phyloP scores from a whole-genome alignment of 2,888 invertebrate genomes.

The Callyntrura sp. region DNA sequence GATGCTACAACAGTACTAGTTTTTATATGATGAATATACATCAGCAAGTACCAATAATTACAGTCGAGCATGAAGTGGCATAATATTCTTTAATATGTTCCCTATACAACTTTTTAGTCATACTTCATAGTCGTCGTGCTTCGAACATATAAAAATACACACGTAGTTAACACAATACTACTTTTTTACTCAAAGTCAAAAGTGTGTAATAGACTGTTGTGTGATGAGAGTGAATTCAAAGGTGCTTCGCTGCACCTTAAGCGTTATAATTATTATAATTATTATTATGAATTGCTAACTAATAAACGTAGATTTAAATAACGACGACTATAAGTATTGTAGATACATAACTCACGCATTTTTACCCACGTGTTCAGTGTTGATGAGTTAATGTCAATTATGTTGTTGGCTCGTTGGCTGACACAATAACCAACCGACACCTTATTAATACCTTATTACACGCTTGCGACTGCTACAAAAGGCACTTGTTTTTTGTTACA shows the following conservation, averaged over 20 bases:
- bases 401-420: slow-evolving; percentile 2
- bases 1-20: not conserved
- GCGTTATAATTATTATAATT: slow-evolving; percentile 5
- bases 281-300: slow-evolving; percentile 28
- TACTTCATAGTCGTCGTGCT: too few species aligned
- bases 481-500: not conserved
- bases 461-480: not conserved
- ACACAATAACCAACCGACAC: not conserved
- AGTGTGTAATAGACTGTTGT: not conserved
- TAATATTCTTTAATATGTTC: too few species aligned
- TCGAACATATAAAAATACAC: too few species aligned
- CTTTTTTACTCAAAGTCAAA: slow-evolving; percentile 9
- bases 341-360: not conserved
- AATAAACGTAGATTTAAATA: slow-evolving; percentile 22
- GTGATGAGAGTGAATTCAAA: slow-evolving; percentile 31
- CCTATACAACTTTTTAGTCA: too few species aligned
- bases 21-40: slow-evolving; percentile 7
- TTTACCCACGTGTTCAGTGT: slow-evolving; percentile 53
- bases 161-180: not conserved
- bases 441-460: not conserved
- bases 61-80: too few species aligned
- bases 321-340: slow-evolving; percentile 17
- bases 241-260: slow-evolving; percentile 5
- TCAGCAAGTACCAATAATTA: not conserved
- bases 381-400: slow-evolving; percentile 66